These are phyloP conservation scores for Nasonia giraulti DNA, from an alignment of 1,140 invertebrate species.

Conservation along the genomic window DNA sequence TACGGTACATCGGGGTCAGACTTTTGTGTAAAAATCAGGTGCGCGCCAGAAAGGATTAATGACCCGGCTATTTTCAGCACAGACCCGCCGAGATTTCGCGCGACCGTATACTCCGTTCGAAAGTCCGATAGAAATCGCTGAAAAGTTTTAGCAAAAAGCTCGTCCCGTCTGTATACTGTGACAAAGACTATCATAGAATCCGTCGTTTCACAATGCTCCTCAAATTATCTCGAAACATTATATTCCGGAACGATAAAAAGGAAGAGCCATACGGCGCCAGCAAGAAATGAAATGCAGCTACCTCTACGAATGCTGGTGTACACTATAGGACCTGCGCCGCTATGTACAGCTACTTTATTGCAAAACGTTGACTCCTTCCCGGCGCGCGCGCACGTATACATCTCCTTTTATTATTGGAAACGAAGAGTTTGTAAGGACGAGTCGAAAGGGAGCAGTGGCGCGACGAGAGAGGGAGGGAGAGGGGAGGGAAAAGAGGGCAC, in stretches of 20 bases:
- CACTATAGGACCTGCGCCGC: background rate
- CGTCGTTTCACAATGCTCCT: background rate
- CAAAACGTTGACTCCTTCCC: background rate
- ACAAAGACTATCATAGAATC: too few relatives aligned
- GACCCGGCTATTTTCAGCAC: too few relatives aligned
- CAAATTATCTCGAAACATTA: background rate
- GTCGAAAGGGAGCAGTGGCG: slow-evolving; percentile 2
- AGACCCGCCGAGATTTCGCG: too few relatives aligned
- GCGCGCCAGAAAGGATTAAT: too few relatives aligned
- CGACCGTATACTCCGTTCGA: too few relatives aligned
- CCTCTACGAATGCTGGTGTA: background rate
- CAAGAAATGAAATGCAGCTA: slow-evolving; percentile 22
- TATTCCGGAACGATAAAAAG: background rate
- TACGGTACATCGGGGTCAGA: too few relatives aligned
- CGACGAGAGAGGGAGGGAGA: slow-evolving; percentile 40
- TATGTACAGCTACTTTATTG: background rate
- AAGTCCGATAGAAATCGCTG: too few relatives aligned
- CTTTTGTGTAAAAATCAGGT: too few relatives aligned
- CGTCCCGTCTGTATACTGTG: too few relatives aligned
- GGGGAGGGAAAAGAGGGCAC: slow-evolving; percentile 32
- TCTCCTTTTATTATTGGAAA: slow-evolving; percentile 27
- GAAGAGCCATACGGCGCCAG: background rate
- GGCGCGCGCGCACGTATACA: background rate
- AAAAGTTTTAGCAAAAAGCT: too few relatives aligned
- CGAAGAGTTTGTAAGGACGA: slow-evolving; percentile 10